phyloP scores from a whole-genome alignment of 2,888 invertebrate species.

The Thelaira solivaga region DNA sequence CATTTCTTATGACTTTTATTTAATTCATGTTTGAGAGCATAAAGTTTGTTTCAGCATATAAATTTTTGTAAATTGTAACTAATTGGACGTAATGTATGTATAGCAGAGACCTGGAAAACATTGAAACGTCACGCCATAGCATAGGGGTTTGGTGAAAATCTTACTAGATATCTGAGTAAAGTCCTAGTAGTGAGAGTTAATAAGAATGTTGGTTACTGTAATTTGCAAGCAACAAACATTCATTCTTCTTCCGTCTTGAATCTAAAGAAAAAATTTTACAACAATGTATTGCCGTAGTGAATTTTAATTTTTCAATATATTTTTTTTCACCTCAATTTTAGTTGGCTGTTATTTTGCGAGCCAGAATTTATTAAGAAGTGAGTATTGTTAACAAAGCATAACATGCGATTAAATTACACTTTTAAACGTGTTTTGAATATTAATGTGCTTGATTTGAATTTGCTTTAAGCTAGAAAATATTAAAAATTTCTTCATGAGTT shows the following conservation, averaged over 20 bases:
- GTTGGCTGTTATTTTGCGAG: conserved; percentile 14
- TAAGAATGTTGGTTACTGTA: too few relatives aligned
- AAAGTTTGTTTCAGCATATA: conserved; percentile 40
- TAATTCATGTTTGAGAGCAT: conserved; percentile 23
- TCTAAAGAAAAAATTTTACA: too few relatives aligned
- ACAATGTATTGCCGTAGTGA: conserved; percentile 37
- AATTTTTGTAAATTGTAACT: conserved; percentile 61
- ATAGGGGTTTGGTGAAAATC: background rate
- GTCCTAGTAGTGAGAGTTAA: too few relatives aligned
- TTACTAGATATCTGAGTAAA: too few relatives aligned
- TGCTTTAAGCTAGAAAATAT: background rate
- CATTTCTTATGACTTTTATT: conserved; percentile 17
- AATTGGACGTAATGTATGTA: conserved; percentile 61
- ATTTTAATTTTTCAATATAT: conserved; percentile 18
- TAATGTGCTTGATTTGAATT: conserved; percentile 16
- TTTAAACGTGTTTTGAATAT: conserved; percentile 74
- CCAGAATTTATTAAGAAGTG: conserved; percentile 41
- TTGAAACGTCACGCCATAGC: conserved; percentile 50
- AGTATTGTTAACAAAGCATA: conserved; percentile 71
- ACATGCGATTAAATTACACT: conserved; percentile 76
- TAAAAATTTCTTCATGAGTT: conserved; percentile 26
- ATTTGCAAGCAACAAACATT: too few relatives aligned
- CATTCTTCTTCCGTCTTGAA: too few relatives aligned
- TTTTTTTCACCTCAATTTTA: background rate
- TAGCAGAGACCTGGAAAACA: conserved; percentile 36